Evolutionary conservation across 2,888 invertebrate genomes (phyloP).

Genomic region (Bombylius discolor): DNA sequence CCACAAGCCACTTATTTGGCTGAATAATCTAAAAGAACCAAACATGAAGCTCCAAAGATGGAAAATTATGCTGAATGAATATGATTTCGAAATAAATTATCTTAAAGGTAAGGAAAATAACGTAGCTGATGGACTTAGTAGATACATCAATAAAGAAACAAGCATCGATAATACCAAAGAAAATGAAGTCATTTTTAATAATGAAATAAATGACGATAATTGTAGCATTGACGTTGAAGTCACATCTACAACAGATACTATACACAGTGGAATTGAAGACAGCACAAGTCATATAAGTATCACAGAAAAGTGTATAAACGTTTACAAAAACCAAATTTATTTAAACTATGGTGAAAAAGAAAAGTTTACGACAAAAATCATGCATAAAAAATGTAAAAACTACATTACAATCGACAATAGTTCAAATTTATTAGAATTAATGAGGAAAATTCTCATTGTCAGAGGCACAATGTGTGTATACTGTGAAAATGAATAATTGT

Average conservation of each 20-base stretch:
- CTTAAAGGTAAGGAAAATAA: not conserved
- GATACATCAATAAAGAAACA: not conserved
- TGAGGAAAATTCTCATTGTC: not conserved
- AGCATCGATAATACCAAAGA: not conserved
- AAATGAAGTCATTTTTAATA: slow-evolving; percentile 1
- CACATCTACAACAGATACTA: not conserved
- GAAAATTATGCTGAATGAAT: not conserved
- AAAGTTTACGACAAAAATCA: not conserved
- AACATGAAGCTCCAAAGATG: slow-evolving; percentile 10
- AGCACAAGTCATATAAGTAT: not conserved
- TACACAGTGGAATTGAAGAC: not conserved
- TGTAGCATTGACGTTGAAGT: not conserved
- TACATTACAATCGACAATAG: not conserved
- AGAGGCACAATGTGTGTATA: slow-evolving; percentile 1
- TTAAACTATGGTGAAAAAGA: not conserved
- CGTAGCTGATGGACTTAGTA: slow-evolving; percentile 2
- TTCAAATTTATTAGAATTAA: not conserved
- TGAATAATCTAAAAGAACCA: slow-evolving; percentile 28
- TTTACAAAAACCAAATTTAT: slow-evolving; percentile 3
- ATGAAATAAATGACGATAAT: not conserved
- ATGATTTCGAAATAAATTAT: not conserved
- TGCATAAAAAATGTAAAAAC: slow-evolving; percentile 1
- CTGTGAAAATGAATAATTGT: not conserved
- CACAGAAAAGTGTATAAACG: slow-evolving; percentile 1
- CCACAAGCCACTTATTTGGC: slow-evolving; percentile 15